These are phyloP conservation scores for Spheniscus humboldti DNA, from an alignment of 2,797 vertebrate genomes.

Conservation along the genomic window DNA sequence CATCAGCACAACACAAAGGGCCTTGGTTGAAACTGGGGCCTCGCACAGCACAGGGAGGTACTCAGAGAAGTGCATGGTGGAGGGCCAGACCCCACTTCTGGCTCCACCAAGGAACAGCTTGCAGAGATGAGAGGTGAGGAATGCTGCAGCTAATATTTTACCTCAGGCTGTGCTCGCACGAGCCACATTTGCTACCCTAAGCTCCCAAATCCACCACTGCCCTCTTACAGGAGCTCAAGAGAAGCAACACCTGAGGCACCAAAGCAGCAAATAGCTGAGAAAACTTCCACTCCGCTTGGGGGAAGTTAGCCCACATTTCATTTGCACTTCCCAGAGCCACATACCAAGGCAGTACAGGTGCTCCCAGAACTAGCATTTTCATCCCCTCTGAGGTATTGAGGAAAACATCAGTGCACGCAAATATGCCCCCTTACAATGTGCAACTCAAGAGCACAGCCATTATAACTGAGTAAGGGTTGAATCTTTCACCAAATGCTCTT, in stretches of 20 bases:
- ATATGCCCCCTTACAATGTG: accelerated
- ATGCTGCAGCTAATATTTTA: background rate
- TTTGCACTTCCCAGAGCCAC: background rate
- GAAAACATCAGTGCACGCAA: background rate
- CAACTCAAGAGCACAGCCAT: background rate
- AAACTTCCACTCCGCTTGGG: background rate
- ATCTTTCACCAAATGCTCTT: background rate
- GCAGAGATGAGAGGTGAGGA: background rate
- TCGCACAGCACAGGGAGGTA: background rate
- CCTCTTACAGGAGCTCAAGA: background rate
- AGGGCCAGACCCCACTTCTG: background rate
- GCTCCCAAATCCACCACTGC: background rate
- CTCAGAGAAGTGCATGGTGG: background rate
- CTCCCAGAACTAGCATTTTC: background rate
- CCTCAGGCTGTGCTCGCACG: background rate
- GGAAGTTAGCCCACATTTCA: background rate
- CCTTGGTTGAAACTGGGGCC: background rate
- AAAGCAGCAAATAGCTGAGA: background rate
- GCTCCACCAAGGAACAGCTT: background rate
- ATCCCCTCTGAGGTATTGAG: background rate
- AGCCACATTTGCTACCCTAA: background rate
- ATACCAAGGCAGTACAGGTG: background rate
- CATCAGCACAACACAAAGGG: background rate
- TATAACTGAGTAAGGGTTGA: background rate
- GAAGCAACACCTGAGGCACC: background rate